Base-by-base conservation (phyloP, 2,797 vertebrate genomes). In the Enteromius fasciolatus region DNA sequence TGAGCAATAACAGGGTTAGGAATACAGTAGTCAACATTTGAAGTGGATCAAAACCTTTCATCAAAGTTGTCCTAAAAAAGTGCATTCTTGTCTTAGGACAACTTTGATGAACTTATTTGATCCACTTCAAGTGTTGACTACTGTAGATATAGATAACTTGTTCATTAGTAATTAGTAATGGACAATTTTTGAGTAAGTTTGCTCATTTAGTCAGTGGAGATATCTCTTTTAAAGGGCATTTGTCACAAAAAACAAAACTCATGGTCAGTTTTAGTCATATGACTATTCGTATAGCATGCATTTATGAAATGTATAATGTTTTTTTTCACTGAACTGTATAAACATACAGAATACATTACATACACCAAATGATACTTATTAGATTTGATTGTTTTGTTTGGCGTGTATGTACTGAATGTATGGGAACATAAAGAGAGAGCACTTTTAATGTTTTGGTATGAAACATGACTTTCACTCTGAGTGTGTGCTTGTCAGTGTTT, bases 361-460 rank as follows among this genome's bases (percentile, higher is more conserved):
- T 61, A 75, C 33, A 75, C 4, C 3, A 18, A 25, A 75, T 76
- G 25, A 15, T 57, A 15, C n/a, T 17, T 20, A 20, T 3, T 36
- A 5, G 18, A 14, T 61, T 57, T 54, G 18, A 76, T 61, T 17
- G 36, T 28, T 25, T 15, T 75, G 18, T 36, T 17, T 17, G 2
- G 28, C 14, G 1, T 59, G n/a, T 41, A n/a, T 11, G 36, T 66
- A 39, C 31, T 44, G n/a, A n/a, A 31, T 17, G 5, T 15, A 7
- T n/a, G 41, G n/a, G 18, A 14, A 20, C 10, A 18, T 33, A 63
- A 10, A 48, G 20, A 66, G 28, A 78, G 59, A 18, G 41, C 41
- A 63, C 17, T 52, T 78, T 11, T 36, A 4, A 67, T 67, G 76
- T 52, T 67, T 67, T 78, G 46, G 46, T 68, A 52, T 52, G 63